Percentiles rank a stretch among this genome's conserved stretches.
phyloP scores from a whole-genome alignment of 2,113 vertebrate species.

The Sorex fumeus region DNA sequence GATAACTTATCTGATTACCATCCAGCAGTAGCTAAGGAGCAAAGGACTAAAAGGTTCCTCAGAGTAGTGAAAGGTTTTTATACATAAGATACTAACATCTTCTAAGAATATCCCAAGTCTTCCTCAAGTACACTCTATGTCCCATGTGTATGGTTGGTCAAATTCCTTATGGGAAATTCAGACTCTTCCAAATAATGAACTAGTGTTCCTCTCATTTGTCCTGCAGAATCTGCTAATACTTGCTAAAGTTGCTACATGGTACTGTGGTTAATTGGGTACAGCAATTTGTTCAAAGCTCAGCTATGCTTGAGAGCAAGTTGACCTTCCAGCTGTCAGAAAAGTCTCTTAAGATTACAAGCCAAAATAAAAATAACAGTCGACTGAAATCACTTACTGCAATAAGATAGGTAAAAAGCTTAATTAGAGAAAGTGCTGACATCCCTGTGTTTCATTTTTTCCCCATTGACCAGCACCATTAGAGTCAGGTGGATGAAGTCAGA shows the following conservation, averaged over 20 bases:
- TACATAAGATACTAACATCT: slow-evolving; percentile 11
- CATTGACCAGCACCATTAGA: too few relatives aligned
- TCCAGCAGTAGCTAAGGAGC: neutral
- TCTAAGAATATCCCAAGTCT: neutral
- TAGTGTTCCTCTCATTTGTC: neutral
- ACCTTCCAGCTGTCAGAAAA: neutral
- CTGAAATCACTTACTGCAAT: slow-evolving; percentile 25
- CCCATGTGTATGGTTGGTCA: neutral
- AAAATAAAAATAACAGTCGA: slow-evolving; percentile 33
- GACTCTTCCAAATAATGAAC: neutral
- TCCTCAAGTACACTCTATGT: neutral
- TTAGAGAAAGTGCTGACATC: neutral
- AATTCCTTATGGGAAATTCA: neutral
- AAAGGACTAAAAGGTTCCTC: slow-evolving; percentile 2
- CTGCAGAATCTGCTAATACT: neutral
- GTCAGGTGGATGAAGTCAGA: too few relatives aligned
- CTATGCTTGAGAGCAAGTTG: neutral
- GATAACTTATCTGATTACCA: neutral
- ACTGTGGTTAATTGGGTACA: neutral
- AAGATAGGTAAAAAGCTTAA: slow-evolving; percentile 10
- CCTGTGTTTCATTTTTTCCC: neutral
- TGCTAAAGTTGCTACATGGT: neutral
- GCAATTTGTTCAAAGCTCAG: slow-evolving; percentile 23
- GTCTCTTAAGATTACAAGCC: slow-evolving; percentile 19
- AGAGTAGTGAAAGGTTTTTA: slow-evolving; percentile 30